Evolutionary conservation across 2,797 vertebrate genomes (phyloP), one percentile per base, ranked within the genome.

Genomic region (Pseudomugil tenellus): DNA sequence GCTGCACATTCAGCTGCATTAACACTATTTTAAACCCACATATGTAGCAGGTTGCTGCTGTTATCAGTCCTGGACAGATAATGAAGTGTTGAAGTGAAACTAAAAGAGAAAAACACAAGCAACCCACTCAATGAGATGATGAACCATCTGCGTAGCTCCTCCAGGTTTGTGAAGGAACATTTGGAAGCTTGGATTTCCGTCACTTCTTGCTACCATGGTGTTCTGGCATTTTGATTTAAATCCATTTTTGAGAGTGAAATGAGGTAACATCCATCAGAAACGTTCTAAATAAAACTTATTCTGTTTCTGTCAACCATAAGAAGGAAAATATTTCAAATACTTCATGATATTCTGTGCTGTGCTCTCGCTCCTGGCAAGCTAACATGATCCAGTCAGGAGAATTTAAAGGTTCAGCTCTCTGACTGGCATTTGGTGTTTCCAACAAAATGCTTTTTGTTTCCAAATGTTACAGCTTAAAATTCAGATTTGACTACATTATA

Each of bases 11-110:
- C 65, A 32, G 63, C 32, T 10, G 6, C 62, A 58, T 80, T 74
- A 71, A 57, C 53, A 57, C 63, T 53, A 55, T 66, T 74, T 77
- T 69, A 83, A 84, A 85, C 74, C 74, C 63, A 72, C 75, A 70
- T 62, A 41, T 77, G 79, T 63, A 79, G 37, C n/a, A 17, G 60
- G 71, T 70, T 54, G 35, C 70, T 57, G 70, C 17, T 1, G 43
- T 34, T 67, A 58, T 76, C 69, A 26, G 64, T 63, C 63, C 60
- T 21, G 23, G 39, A 64, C 65, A 59, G 70, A 75, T 76, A 59
- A 28, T 35, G 56, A 56, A 65, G 39, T 25, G 32, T 31, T 31
- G 29, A 73, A 34, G 49, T 23, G 53, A 41, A 41, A 41, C 39
- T 6, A 17, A 41, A 19, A 41, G 76, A 51, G 19, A 67, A 67